Conservation (phyloP, 2,113 vertebrate species). For the Odocoileus virginianus region DNA sequence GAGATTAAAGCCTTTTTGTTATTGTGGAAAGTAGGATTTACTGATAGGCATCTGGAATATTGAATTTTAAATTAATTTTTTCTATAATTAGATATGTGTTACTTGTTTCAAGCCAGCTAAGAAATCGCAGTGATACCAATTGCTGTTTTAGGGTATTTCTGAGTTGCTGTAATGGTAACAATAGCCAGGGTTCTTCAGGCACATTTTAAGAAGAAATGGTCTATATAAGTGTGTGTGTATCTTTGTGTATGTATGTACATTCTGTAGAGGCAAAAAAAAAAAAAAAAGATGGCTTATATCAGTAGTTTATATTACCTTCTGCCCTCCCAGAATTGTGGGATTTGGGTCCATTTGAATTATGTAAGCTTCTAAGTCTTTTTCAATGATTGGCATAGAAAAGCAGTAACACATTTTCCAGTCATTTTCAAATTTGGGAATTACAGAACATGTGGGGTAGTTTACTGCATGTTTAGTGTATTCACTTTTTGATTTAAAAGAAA, state of each 20-base stretch:
- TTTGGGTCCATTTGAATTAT: neutral
- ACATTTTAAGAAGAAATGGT: neutral
- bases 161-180: neutral
- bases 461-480: neutral
- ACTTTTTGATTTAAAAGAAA: slow-evolving; percentile 3
- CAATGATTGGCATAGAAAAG: neutral
- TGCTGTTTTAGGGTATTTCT: neutral
- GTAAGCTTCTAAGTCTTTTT: neutral
- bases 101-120: neutral
- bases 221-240: neutral
- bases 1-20: neutral
- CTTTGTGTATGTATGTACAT: neutral
- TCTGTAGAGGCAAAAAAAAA: neutral
- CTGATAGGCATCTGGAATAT: neutral
- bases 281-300: neutral
- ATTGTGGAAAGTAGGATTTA: slow-evolving; percentile 18
- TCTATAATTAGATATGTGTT: slow-evolving; percentile 29
- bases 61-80: slow-evolving; percentile 40
- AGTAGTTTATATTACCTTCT: neutral
- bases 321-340: neutral
- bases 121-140: neutral
- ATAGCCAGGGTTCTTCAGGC: neutral
- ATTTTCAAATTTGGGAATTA: slow-evolving; percentile 42
- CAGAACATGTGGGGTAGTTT: neutral
- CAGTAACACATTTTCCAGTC: neutral